Conservation (phyloP, 2,888 invertebrate genomes). For the Ethmia dodecea region DNA sequence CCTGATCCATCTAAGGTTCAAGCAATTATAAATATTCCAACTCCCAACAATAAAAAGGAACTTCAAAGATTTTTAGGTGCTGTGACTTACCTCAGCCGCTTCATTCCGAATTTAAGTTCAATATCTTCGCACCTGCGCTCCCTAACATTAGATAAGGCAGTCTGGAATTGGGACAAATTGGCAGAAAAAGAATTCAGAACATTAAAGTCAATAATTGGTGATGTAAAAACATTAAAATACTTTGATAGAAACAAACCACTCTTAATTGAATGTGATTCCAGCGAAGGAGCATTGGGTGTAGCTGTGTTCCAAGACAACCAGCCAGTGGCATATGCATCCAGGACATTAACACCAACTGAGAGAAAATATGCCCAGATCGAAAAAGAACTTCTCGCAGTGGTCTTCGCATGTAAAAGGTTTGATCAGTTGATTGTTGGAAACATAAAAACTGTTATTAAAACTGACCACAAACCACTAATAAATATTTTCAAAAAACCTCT, state of each 20-base stretch:
- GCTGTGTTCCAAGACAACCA: slow-evolving; percentile 7
- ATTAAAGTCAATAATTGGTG: slow-evolving; percentile 3
- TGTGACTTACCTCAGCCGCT: slow-evolving; percentile 3
- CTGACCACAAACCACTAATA: slow-evolving; percentile 8
- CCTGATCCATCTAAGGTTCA: slow-evolving; percentile 3
- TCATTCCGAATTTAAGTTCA: slow-evolving; percentile 3
- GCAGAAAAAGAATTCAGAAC: slow-evolving; percentile 4
- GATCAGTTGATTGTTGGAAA: slow-evolving; percentile 9
- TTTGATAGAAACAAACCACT: slow-evolving; percentile 8
- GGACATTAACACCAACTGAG: slow-evolving; percentile 3
- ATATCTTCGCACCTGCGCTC: neutral
- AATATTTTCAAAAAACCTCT: slow-evolving; percentile 9
- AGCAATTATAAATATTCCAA: slow-evolving; percentile 6
- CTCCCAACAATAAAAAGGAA: slow-evolving; percentile 2
- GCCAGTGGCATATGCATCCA: slow-evolving; percentile 10
- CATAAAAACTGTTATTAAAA: slow-evolving; percentile 2
- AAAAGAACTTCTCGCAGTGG: slow-evolving; percentile 10
- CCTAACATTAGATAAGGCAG: neutral
- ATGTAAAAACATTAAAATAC: slow-evolving; percentile 7
- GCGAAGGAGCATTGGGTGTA: slow-evolving; percentile 10
- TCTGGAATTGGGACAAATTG: slow-evolving; percentile 2
- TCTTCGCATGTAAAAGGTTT: slow-evolving; percentile 10
- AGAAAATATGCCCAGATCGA: slow-evolving; percentile 13
- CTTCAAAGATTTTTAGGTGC: slow-evolving; percentile 5
- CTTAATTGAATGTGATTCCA: slow-evolving; percentile 11